These are phyloP conservation scores for Procavia capensis DNA, from an alignment of 2,113 vertebrate species.

Conservation along the genomic window DNA sequence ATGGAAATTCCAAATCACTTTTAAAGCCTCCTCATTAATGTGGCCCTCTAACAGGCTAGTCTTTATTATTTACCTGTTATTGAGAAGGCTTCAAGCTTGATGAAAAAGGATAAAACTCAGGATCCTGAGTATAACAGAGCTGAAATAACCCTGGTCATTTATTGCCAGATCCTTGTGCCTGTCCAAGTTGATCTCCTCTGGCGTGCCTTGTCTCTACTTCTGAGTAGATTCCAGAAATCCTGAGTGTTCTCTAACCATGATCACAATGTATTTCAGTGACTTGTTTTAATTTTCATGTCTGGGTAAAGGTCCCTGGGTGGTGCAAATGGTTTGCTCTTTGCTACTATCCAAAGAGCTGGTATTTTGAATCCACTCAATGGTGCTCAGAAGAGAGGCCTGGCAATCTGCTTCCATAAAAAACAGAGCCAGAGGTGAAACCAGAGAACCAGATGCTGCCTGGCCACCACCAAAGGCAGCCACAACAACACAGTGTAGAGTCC, in stretches of 20 bases:
- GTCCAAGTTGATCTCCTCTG: not conserved
- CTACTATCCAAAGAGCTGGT: not conserved
- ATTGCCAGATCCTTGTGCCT: not conserved
- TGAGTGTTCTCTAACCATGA: not conserved
- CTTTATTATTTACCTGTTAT: slow-evolving; percentile 18
- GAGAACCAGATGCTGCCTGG: no score
- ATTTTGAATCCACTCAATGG: not conserved
- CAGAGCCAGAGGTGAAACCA: no score
- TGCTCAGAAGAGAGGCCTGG: not conserved
- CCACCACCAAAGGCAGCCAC: no score
- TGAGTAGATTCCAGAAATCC: not conserved
- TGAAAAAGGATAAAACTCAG: slow-evolving; percentile 22
- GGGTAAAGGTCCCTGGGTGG: not conserved
- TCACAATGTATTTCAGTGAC: not conserved
- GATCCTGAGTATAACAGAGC: not conserved
- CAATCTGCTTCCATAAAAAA: not conserved
- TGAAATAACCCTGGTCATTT: not conserved
- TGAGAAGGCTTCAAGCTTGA: slow-evolving; percentile 41
- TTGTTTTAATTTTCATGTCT: not conserved
- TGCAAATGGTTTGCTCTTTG: not conserved
- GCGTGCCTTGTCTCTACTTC: not conserved
- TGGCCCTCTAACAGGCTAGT: not conserved
- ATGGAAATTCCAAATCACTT: slow-evolving; percentile 61
- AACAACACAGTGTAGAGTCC: no score
- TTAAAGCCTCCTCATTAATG: slow-evolving; percentile 45